phyloP scores from a whole-genome alignment of 2,113 vertebrate genomes.

The Pipra filicauda region DNA sequence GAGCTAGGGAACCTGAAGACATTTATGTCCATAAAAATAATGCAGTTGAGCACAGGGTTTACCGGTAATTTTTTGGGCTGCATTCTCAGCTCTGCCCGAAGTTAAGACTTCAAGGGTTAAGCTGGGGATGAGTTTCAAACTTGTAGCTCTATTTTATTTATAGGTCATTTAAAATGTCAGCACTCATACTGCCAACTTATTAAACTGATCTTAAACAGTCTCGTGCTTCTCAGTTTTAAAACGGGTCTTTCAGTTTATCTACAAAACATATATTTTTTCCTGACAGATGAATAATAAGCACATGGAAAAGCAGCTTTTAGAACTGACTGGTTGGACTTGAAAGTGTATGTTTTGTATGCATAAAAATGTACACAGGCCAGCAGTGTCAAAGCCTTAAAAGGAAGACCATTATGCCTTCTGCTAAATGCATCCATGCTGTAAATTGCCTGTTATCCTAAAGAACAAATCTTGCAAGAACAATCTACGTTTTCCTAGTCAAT shows the following conservation, averaged over 20 bases:
- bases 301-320: neutral
- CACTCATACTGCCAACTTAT: neutral
- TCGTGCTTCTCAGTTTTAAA: constrained; percentile 1
- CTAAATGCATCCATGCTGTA: constrained; percentile 42
- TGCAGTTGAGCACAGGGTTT: neutral
- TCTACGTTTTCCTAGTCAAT: neutral
- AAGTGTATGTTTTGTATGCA: constrained; percentile 14
- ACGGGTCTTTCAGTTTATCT: neutral
- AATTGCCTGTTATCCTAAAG: constrained; percentile 50
- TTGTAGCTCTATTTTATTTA: neutral
- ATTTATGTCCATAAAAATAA: neutral
- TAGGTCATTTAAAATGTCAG: neutral
- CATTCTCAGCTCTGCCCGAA: neutral
- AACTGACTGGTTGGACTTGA: constrained; percentile 16
- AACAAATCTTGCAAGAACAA: constrained; percentile 34
- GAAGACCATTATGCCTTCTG: constrained; percentile 16
- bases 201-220: constrained; percentile 25
- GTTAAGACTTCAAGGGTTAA: neutral
- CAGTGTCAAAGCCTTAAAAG: constrained; percentile 45
- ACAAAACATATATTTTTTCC: neutral
- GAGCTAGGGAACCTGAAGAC: neutral
- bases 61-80: neutral
- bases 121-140: neutral
- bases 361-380: neutral
- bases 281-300: constrained; percentile 28